Percentiles rank a stretch among this genome's conserved stretches.
These are phyloP conservation scores for Nyctibius bracteatus DNA, from an alignment of 2,113 vertebrate species.

Conservation along the genomic window DNA sequence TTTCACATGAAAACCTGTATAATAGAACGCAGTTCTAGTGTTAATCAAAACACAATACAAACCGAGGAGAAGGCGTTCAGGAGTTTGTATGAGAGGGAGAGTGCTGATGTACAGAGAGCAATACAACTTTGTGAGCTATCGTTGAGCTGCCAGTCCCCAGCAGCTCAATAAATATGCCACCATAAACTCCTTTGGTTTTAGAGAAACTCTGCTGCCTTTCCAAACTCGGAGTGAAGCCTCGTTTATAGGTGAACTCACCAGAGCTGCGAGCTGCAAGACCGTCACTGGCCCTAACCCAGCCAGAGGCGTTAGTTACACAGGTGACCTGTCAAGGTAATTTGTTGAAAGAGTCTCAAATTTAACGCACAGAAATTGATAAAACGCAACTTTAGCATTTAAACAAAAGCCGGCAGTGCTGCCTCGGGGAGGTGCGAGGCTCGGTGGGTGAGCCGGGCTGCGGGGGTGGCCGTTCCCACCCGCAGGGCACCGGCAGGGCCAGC, in stretches of 20 bases:
- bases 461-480: too few relatives aligned
- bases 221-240: neutral
- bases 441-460: neutral
- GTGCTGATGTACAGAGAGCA: neutral
- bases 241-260: neutral
- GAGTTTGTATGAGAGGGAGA: neutral
- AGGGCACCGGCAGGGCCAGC: too few relatives aligned
- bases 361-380: neutral
- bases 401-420: too few relatives aligned
- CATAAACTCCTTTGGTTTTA: neutral
- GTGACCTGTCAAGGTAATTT: neutral
- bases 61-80: neutral
- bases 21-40: neutral
- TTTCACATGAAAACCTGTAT: neutral
- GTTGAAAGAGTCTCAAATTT: neutral
- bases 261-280: neutral
- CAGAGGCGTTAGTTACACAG: neutral
- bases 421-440: neutral
- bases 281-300: fast-evolving
- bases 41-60: neutral
- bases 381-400: neutral
- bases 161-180: neutral
- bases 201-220: neutral
- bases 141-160: neutral
- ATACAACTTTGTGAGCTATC: neutral